Percentiles rank a stretch among this genome's conserved stretches.
These are phyloP conservation scores for Calephelis virginiensis DNA, from an alignment of 1,140 invertebrate species.

Conservation along the genomic window DNA sequence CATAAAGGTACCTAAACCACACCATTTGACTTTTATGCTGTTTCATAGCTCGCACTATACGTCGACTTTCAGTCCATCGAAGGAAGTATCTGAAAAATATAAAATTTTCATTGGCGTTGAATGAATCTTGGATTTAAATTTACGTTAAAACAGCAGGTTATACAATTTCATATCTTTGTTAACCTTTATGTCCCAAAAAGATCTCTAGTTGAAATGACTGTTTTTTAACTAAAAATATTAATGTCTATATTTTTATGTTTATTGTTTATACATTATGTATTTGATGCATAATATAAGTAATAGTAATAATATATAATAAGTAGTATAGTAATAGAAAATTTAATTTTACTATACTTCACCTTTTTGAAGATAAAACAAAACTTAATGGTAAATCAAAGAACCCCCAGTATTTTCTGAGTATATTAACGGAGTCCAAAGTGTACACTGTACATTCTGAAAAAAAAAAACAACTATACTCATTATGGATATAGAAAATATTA, in stretches of 20 bases:
- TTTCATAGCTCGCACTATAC: conserved; percentile 88
- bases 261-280: too few relatives aligned
- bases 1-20: conserved; percentile 95
- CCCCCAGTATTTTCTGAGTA: conserved; percentile 92
- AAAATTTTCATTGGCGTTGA: background rate
- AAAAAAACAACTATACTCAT: conserved; percentile 18
- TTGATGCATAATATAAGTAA: too few relatives aligned
- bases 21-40: conserved; percentile 92
- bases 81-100: conserved; percentile 79
- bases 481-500: too few relatives aligned
- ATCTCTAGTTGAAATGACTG: too few relatives aligned
- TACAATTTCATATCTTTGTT: too few relatives aligned
- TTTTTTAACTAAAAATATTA: too few relatives aligned
- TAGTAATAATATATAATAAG: too few relatives aligned
- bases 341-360: conserved; percentile 76
- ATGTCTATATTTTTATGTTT: too few relatives aligned
- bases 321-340: too few relatives aligned
- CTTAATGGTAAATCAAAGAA: conserved; percentile 90
- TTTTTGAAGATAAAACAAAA: conserved; percentile 85
- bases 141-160: too few relatives aligned
- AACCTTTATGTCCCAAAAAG: too few relatives aligned
- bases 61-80: conserved; percentile 77
- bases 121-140: too few relatives aligned
- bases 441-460: conserved; percentile 89
- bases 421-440: conserved; percentile 89